These are phyloP conservation scores for Temnothorax unifasciatus DNA, from an alignment of 2,888 invertebrate genomes.

Conservation along the genomic window DNA sequence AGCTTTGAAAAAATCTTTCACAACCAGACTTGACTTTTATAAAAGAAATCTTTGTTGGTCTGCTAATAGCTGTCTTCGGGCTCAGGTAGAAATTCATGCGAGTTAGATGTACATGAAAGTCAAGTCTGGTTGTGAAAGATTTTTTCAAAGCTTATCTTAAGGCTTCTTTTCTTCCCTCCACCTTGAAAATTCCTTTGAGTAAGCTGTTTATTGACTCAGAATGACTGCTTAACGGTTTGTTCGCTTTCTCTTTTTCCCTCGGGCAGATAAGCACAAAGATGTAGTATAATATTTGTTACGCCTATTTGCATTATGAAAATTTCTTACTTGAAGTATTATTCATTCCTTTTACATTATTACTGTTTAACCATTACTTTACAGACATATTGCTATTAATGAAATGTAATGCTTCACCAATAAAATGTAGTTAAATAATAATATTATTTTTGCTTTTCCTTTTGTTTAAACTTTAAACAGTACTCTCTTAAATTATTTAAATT, in stretches of 20 bases:
- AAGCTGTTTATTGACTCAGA: neutral
- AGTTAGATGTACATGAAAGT: neutral
- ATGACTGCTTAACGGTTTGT: neutral
- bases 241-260: neutral
- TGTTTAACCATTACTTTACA: neutral
- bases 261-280: neutral
- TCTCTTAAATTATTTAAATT: conserved; percentile 1
- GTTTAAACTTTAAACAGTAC: neutral
- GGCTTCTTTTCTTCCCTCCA: neutral
- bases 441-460: neutral
- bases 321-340: neutral
- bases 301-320: neutral
- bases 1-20: neutral
- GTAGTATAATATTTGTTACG: neutral
- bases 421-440: conserved; percentile 2
- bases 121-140: neutral
- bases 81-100: neutral
- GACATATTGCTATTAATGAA: neutral
- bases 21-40: neutral
- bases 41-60: neutral
- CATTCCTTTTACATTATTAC: neutral
- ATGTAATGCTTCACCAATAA: neutral
- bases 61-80: neutral
- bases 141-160: neutral
- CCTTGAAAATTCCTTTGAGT: neutral